phyloP scores from a whole-genome alignment of 1,140 invertebrate species.

The Pogonus chalceus region DNA sequence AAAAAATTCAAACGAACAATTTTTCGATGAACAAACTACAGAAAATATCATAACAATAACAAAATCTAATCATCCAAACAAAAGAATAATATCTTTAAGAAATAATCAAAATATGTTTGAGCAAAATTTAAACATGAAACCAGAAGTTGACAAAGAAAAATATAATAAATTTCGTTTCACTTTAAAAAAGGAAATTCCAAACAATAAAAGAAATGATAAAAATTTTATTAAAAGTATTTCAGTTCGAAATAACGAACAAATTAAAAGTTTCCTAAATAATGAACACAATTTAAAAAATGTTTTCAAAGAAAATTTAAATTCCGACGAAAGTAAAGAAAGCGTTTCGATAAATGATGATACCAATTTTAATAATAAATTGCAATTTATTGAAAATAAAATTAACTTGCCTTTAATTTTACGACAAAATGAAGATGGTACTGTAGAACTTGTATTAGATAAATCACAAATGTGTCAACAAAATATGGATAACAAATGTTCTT shows the following conservation, averaged over 20 bases:
- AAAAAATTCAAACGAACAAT: too few species aligned
- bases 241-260: neutral
- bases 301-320: too few species aligned
- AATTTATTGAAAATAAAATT: slow-evolving; percentile 21
- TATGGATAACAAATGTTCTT: neutral
- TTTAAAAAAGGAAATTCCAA: neutral
- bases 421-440: slow-evolving; percentile 15
- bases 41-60: too few species aligned
- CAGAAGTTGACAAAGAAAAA: neutral
- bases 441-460: slow-evolving; percentile 21
- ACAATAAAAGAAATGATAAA: neutral
- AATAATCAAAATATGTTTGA: neutral
- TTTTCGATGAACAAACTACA: too few species aligned
- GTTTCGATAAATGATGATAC: slow-evolving; percentile 11
- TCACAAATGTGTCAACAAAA: slow-evolving; percentile 17
- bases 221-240: neutral
- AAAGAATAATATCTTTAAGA: too few species aligned
- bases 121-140: neutral
- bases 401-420: slow-evolving; percentile 22
- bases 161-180: neutral
- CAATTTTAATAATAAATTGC: slow-evolving; percentile 14
- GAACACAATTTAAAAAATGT: too few species aligned
- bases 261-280: neutral
- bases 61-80: too few species aligned
- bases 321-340: too few species aligned